These are phyloP conservation scores for Anthopleura xanthogrammica DNA, from an alignment of 92 coral and sea anemone genomes.

Conservation along the genomic window DNA sequence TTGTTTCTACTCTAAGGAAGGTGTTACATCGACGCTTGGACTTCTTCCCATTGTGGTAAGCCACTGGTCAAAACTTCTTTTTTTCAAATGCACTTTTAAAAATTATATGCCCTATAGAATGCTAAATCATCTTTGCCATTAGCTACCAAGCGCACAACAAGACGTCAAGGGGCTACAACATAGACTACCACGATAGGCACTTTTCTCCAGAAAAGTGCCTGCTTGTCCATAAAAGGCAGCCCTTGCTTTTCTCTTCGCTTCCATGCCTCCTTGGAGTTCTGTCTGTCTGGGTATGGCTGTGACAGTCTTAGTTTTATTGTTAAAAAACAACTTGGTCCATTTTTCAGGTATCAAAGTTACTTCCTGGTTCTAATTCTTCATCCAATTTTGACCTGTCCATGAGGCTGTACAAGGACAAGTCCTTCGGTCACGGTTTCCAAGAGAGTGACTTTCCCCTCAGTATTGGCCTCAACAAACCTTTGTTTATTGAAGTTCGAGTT, in stretches of 20 bases:
- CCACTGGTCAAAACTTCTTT: background rate
- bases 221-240: background rate
- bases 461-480: slow-evolving; percentile 57
- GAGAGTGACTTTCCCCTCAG: slow-evolving; percentile 63
- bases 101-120: too few species aligned
- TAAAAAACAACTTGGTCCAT: background rate
- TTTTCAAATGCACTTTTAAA: too few species aligned
- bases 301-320: background rate
- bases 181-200: too few species aligned
- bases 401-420: slow-evolving; percentile 26
- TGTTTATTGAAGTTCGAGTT: slow-evolving; percentile 43
- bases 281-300: background rate
- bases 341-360: slow-evolving; percentile 19
- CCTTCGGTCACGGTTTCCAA: slow-evolving; percentile 5
- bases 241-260: background rate
- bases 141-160: too few species aligned
- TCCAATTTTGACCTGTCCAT: slow-evolving; percentile 37
- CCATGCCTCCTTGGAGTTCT: background rate
- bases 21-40: slow-evolving; percentile 79
- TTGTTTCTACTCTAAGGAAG: slow-evolving; percentile 78
- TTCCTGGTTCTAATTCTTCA: slow-evolving; percentile 28
- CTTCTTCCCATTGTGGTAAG: slow-evolving; percentile 69
- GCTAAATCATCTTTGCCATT: too few species aligned
- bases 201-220: too few species aligned
- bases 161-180: too few species aligned